Percentiles rank a stretch among this genome's conserved stretches.
phyloP scores from a whole-genome alignment of 2,797 vertebrate species.

The Muscicapa striata region DNA sequence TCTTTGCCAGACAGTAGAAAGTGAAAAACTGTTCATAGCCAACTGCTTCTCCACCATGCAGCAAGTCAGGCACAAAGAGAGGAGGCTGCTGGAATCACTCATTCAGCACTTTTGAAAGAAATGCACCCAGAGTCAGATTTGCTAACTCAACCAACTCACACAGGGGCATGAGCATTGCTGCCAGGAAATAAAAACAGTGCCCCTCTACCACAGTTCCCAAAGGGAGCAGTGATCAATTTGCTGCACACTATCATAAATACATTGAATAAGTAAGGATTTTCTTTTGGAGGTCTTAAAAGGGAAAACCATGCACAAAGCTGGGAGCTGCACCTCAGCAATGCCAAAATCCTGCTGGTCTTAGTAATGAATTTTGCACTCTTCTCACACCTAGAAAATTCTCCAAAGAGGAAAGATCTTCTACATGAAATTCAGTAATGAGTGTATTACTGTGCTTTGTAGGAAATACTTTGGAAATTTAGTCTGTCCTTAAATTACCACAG shows the following conservation, averaged over 20 bases:
- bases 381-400: background rate
- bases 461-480: background rate
- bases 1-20: background rate
- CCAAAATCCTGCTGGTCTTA: background rate
- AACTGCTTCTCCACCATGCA: background rate
- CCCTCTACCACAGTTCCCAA: background rate
- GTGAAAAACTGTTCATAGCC: background rate
- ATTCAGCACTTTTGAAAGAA: slow-evolving; percentile 57
- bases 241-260: background rate
- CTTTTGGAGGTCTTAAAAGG: background rate
- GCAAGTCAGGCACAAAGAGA: slow-evolving; percentile 22
- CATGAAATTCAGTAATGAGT: background rate
- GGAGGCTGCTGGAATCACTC: background rate
- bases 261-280: background rate
- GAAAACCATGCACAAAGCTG: background rate
- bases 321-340: background rate
- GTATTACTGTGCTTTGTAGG: background rate
- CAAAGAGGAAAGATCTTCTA: background rate
- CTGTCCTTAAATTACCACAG: background rate
- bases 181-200: background rate
- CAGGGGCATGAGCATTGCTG: background rate
- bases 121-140: background rate
- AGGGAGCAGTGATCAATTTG: background rate
- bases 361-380: background rate
- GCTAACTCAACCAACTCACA: slow-evolving; percentile 16